Evolutionary conservation across 1,140 invertebrate genomes (phyloP).

Genomic region (Heliconius melpomene): DNA sequence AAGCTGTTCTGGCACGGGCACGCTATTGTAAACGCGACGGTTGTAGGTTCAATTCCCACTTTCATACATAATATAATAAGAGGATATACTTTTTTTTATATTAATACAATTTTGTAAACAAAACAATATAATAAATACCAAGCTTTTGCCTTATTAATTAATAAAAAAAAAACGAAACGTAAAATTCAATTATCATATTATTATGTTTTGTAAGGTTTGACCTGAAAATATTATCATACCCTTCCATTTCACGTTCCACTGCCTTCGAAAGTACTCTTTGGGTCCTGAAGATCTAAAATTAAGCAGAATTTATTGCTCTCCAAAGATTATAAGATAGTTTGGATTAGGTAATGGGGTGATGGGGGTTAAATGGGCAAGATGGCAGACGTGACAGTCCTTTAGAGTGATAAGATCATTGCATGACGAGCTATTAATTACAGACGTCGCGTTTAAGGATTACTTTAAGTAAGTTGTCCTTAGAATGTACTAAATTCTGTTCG

Average conservation of each 20-base stretch:
- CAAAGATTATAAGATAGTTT: conserved; percentile 23
- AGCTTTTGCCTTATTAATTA: too few species aligned
- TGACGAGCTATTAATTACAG: background rate
- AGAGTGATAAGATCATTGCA: background rate
- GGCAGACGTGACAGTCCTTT: conserved; percentile 7
- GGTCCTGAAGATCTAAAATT: conserved; percentile 18
- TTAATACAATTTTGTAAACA: too few species aligned
- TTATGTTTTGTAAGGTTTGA: background rate
- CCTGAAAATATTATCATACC: background rate
- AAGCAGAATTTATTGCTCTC: conserved; percentile 22
- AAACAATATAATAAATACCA: too few species aligned
- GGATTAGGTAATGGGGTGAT: conserved; percentile 17
- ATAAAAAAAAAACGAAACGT: too few species aligned
- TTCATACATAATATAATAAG: too few species aligned
- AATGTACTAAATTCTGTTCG: background rate
- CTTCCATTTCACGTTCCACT: conserved; percentile 13
- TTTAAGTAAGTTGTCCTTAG: too few species aligned
- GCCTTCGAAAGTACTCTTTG: conserved; percentile 13
- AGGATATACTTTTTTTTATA: too few species aligned
- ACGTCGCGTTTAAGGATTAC: background rate
- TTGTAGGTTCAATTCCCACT: too few species aligned
- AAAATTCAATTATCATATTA: conserved; percentile 13
- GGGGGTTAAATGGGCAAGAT: conserved; percentile 1
- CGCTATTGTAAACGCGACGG: too few species aligned
- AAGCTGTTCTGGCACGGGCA: too few species aligned